Evolutionary conservation across 2,113 vertebrate genomes (phyloP), one percentile per base, ranked within the genome.

Genomic region (Panurus biarmicus): DNA sequence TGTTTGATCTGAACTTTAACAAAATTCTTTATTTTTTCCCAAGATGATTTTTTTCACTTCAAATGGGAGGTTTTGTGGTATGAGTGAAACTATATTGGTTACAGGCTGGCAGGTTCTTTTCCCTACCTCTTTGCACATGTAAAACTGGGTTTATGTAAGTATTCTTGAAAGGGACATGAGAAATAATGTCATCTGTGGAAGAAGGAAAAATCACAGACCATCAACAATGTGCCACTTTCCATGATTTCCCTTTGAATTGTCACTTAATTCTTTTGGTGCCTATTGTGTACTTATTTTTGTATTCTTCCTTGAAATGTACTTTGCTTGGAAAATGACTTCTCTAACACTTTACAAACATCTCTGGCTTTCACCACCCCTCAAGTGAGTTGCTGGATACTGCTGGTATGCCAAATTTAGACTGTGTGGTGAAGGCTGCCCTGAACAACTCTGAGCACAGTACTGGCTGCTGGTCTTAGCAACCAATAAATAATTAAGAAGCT

Each of bases 401-500:
- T 80, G 48, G 45, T 61, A 56, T 67, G 56, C n/a, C 82, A 65
- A 23, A 87, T 92, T 83, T 74, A 88, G 82, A 45, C 20, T 90
- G 5, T 54, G 47, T 85, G 90, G 42, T 60, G 66, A 90, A 74
- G 51, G 26, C 72, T 93, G 61, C 73, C 72, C 54, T 67, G 65
- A 80, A 74, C 31, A 81, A 28, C 44, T 83, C 44, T 53, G 51
- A 96, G 45, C 33, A 77, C 20, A 77, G 44, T 65, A 53, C 53
- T 95, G 75, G 72, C 79, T 94, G 48, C 48, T 92, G 61, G 72
- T 51, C 82, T 69, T 83, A 93, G 82, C 53, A 92, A 94, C 82
- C 53, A 94, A 86, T 67, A 91, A 88, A 90, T 95, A 86, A 94
- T 90, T 95, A 95, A 94, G 57, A 86, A 81, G 33, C 16, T 78